These are phyloP conservation scores for Epinotia bilunana DNA, from an alignment of 2,888 invertebrate genomes.

Conservation along the genomic window DNA sequence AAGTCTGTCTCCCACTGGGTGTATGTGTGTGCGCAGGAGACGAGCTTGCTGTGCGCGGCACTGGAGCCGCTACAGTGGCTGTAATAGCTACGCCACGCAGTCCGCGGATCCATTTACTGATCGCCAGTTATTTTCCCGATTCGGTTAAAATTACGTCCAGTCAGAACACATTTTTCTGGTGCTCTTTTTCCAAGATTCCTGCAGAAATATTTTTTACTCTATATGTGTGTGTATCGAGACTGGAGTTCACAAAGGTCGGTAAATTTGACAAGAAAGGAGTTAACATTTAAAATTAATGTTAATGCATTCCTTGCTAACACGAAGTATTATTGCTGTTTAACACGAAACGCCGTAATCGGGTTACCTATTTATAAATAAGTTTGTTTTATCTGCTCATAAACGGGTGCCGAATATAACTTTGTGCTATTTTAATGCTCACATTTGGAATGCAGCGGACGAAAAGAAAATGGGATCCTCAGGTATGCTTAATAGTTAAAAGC, in stretches of 20 bases:
- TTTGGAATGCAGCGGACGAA: constrained; percentile 74
- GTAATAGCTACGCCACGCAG: no score
- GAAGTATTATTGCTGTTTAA: neutral
- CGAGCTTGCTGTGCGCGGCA: constrained; percentile 84
- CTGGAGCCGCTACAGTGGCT: constrained; percentile 71
- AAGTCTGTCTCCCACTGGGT: constrained; percentile 80
- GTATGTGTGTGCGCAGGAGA: constrained; percentile 91
- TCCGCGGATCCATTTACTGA: no score
- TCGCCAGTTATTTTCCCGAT: no score
- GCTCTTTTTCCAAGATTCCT: no score
- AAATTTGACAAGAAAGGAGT: no score
- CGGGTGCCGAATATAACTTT: constrained; percentile 31
- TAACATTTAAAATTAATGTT: no score
- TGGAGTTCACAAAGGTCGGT: no score
- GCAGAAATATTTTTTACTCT: no score
- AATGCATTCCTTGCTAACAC: no score
- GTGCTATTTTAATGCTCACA: constrained; percentile 44
- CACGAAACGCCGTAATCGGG: constrained; percentile 2
- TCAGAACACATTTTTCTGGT: no score
- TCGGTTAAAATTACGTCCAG: no score
- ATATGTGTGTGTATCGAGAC: no score
- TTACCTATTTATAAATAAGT: constrained; percentile 31
- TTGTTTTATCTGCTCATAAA: constrained; percentile 26
- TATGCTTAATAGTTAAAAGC: constrained; percentile 49
- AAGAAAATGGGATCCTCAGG: constrained; percentile 73